Evolutionary conservation across 2,113 vertebrate species (phyloP).

Genomic region (Eira barbara): DNA sequence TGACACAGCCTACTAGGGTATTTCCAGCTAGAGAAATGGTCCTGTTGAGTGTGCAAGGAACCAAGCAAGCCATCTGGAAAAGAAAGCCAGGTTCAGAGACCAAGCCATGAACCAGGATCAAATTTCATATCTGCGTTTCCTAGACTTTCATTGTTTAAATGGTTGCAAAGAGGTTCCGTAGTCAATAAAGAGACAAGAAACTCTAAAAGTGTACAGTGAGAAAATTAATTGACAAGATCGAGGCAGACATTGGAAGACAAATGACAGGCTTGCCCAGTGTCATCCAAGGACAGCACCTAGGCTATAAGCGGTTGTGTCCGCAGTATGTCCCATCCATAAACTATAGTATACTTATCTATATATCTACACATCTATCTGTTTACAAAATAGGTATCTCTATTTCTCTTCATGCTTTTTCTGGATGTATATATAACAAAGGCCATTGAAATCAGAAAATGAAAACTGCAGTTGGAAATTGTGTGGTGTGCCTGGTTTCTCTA

Average conservation of each 20-base stretch:
- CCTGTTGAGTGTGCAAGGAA: background rate
- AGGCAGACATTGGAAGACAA: background rate
- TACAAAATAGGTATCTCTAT: background rate
- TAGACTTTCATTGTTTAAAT: background rate
- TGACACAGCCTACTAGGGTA: background rate
- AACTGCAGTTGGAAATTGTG: background rate
- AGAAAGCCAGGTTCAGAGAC: background rate
- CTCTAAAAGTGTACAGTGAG: background rate
- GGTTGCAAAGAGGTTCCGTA: background rate
- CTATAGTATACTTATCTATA: background rate
- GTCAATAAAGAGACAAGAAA: background rate
- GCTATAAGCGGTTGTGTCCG: background rate
- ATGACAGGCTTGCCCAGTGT: background rate
- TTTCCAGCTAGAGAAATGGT: constrained; percentile 23
- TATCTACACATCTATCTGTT: background rate
- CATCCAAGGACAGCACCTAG: background rate
- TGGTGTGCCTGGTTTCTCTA: background rate
- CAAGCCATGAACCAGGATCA: background rate
- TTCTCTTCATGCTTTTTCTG: background rate
- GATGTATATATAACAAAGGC: background rate
- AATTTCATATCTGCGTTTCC: background rate
- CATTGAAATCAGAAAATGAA: constrained; percentile 1
- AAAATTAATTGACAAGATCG: background rate
- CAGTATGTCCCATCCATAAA: background rate
- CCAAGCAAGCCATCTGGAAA: background rate